Conservation (phyloP, 2,113 vertebrate species). For the Oplegnathus fasciatus region DNA sequence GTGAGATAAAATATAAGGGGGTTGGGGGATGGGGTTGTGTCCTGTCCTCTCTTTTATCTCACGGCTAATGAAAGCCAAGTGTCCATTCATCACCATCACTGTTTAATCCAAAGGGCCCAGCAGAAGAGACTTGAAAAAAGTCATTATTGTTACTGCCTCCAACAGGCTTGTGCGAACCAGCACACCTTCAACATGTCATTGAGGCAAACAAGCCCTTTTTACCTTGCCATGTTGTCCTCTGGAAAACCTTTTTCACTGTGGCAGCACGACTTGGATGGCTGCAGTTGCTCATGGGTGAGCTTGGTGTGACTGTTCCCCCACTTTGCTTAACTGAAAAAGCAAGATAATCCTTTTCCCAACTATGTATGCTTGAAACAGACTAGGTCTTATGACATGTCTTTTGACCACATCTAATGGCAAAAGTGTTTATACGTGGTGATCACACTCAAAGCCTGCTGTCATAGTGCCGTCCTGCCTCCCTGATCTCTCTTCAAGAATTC, state of each 20-base stretch:
- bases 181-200: neutral
- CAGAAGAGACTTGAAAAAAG: conserved; percentile 10
- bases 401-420: too few relatives aligned
- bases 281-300: neutral
- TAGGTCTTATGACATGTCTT: too few relatives aligned
- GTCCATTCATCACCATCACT: conserved; percentile 44
- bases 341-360: too few relatives aligned
- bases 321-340: neutral
- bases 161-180: neutral
- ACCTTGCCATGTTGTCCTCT: neutral
- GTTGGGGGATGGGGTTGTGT: neutral
- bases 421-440: too few relatives aligned
- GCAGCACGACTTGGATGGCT: neutral
- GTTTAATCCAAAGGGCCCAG: conserved; percentile 16
- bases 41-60: conserved; percentile 12
- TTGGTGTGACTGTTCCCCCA: neutral
- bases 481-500: neutral
- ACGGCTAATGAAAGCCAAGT: conserved; percentile 36
- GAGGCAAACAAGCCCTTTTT: neutral
- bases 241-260: neutral
- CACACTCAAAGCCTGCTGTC: too few relatives aligned
- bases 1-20: neutral
- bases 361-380: neutral
- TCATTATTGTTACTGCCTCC: neutral
- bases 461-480: too few relatives aligned